Evolutionary conservation across 2,888 invertebrate species (phyloP), one percentile per base, ranked within the genome.

Genomic region (Watsonalla binaria): DNA sequence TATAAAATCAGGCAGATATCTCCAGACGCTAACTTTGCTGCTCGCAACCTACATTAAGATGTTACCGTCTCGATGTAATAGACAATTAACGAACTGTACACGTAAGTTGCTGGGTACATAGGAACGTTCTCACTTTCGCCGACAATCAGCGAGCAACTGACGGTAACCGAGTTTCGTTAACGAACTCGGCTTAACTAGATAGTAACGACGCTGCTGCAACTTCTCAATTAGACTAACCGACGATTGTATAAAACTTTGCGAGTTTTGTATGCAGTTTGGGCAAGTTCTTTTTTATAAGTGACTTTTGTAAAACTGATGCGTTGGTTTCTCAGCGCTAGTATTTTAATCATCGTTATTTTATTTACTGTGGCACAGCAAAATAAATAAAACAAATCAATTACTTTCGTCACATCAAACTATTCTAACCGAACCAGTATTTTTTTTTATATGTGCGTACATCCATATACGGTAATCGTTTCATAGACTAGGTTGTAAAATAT

Each of bases 101-200:
- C 37, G 11, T 49, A 37, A 49, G 49, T 52, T 46, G 49, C 51
- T 33, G 24, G 48, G 14, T n/a, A 47, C 56, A 57, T 55, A 59
- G 57, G 54, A 54, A 64, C 54, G 62, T 72, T 77, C 76, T 82
- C 82, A 80, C 83, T 84, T 82, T 81, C 81, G 56, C 72, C 70
- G 69, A 81, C 84, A 84, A 86, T 85, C 85, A 85, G 71, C 76
- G 75, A 72, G 70, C 68, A 73, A 77, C 76, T 74, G 71, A 70
- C 69, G 73, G 72, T 82, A 84, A 84, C 82, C 74, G 77, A 80
- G 82, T 84, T 82, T 74, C 72, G 65, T 82, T 87, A 86, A 86
- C 84, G 84, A 86, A 86, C 86, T 82, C 71, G 68, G 71, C 72
- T 74, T 82, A 84, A 85, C 84, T 83, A 75, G 80, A 78, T 77